Evolutionary conservation across 2,888 invertebrate genomes (phyloP).

Genomic region (Amphipoea lucens): DNA sequence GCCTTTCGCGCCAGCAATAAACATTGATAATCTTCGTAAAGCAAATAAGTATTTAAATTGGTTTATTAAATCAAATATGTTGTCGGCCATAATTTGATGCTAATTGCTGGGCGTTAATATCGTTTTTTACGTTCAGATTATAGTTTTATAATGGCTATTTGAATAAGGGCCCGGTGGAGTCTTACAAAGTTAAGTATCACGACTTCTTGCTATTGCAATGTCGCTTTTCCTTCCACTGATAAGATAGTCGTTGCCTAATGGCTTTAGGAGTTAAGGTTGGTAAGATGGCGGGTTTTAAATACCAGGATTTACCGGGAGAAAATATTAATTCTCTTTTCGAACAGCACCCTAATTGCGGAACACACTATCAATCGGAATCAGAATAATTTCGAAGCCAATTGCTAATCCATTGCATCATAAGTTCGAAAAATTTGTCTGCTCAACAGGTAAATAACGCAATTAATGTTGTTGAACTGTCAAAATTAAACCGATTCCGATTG

Average conservation of each 20-base stretch:
- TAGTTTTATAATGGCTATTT: conserved; percentile 60
- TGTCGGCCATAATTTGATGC: conserved; percentile 57
- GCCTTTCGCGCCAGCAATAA: conserved; percentile 37
- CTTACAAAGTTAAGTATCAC: conserved; percentile 53
- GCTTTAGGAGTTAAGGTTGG: conserved; percentile 3
- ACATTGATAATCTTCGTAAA: conserved; percentile 47
- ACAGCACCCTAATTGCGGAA: too few species aligned
- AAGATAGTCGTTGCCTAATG: conserved; percentile 30
- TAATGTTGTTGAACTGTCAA: too few species aligned
- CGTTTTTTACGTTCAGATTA: conserved; percentile 58
- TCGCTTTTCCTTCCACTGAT: conserved; percentile 20
- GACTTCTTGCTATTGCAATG: conserved; percentile 22
- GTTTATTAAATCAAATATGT: conserved; percentile 66
- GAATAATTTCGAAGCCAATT: too few species aligned
- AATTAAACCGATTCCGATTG: too few species aligned
- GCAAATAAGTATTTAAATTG: conserved; percentile 60
- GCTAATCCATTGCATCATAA: too few species aligned
- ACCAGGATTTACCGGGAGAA: neutral
- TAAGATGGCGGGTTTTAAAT: conserved; percentile 4
- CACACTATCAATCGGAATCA: too few species aligned
- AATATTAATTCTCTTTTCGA: neutral
- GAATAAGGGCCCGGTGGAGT: conserved; percentile 58
- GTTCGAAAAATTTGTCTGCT: too few species aligned
- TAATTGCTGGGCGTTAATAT: conserved; percentile 66
- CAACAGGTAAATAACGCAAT: too few species aligned